These are phyloP conservation scores for Ophiodon elongatus DNA, from an alignment of 2,113 vertebrate genomes.

Conservation along the genomic window DNA sequence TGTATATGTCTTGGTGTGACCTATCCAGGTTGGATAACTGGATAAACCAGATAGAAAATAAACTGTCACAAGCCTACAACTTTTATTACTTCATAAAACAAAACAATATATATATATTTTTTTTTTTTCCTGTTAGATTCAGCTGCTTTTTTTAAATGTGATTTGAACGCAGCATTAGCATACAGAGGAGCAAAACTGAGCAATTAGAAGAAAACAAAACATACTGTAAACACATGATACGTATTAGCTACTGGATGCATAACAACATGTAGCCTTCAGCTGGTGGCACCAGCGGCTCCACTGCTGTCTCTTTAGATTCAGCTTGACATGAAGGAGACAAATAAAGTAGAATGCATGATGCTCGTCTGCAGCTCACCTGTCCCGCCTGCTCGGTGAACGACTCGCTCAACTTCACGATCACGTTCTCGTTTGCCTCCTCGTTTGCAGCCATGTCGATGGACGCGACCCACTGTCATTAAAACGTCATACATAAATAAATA, in stretches of 20 bases:
- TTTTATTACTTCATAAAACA: neutral
- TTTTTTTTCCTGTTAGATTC: too few relatives aligned
- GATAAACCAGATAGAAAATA: neutral
- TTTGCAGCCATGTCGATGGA: conserved; percentile 91
- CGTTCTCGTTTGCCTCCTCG: conserved; percentile 89
- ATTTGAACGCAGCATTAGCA: conserved; percentile 43
- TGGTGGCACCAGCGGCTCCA: too few relatives aligned
- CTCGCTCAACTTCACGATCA: conserved; percentile 88
- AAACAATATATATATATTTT: neutral
- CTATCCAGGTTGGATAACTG: neutral
- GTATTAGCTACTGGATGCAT: neutral
- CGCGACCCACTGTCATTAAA: conserved; percentile 92
- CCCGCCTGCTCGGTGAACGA: conserved; percentile 91
- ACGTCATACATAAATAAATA: neutral
- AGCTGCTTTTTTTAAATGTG: conserved; percentile 2
- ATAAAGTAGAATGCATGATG: neutral
- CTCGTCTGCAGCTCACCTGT: conserved; percentile 84
- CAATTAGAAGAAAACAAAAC: neutral
- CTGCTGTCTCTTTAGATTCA: too few relatives aligned
- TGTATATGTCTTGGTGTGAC: too few relatives aligned
- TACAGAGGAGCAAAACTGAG: neutral
- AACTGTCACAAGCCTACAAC: neutral
- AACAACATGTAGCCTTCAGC: neutral
- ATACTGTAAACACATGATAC: too few relatives aligned
- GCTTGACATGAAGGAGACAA: neutral